Evolutionary conservation across 2,113 vertebrate genomes (phyloP).

Genomic region (Chaetodon trifascialis): DNA sequence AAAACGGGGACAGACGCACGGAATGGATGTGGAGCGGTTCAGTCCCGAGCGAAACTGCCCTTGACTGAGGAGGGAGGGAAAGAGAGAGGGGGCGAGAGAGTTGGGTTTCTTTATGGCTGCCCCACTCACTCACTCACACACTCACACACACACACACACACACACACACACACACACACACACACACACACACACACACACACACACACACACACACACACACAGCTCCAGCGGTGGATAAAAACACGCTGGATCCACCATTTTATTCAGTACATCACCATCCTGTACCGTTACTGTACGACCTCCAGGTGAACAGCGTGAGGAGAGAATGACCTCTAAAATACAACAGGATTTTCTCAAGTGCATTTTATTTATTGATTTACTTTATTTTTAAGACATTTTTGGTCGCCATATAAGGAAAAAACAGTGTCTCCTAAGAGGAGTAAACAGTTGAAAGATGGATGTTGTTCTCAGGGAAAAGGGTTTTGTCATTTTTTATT

Average conservation of each 20-base stretch:
- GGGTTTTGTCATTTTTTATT: too few relatives aligned
- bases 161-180: background rate
- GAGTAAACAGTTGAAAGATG: background rate
- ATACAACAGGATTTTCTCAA: background rate
- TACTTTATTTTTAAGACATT: background rate
- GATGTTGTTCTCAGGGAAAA: too few relatives aligned
- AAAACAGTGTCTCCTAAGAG: background rate
- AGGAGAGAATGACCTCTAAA: background rate
- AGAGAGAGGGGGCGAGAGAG: background rate
- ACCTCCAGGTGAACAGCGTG: slow-evolving; percentile 20
- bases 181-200: background rate
- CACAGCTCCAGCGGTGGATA: background rate
- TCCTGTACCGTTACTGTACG: background rate
- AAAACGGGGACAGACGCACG: slow-evolving; percentile 57
- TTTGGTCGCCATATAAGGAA: background rate
- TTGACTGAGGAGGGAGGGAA: slow-evolving; percentile 1
- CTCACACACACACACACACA: background rate
- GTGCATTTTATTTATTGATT: background rate
- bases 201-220: background rate
- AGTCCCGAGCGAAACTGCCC: slow-evolving; percentile 47
- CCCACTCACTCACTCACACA: background rate
- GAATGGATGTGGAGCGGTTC: slow-evolving; percentile 39
- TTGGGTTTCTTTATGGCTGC: slow-evolving; percentile 19
- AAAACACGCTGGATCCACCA: slow-evolving; percentile 5
- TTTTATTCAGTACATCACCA: slow-evolving; percentile 12